Evolutionary conservation across 2,113 vertebrate genomes (phyloP), one percentile per base, ranked within the genome.

Genomic region (Grallaria varia): DNA sequence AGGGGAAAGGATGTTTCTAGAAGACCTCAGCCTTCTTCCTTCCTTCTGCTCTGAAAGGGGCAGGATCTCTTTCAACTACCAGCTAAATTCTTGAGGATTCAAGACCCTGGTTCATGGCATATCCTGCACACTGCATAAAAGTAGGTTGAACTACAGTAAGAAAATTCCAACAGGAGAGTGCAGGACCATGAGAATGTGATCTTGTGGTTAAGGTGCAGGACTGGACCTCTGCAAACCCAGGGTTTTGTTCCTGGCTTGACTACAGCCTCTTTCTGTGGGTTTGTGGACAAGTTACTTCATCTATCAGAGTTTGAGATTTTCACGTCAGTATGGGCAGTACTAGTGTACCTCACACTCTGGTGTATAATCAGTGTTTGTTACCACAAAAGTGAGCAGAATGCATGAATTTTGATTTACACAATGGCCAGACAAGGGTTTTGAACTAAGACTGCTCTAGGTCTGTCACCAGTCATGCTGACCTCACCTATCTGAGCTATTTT

Each of bases 11-110:
- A 91, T 84, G 72, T 91, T 91, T 82, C 90, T 62, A 84, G 84
- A 82, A 91, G 52, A 93, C 73, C 56, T 94, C 33, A 3, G 79
- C 55, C 74, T 76, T 66, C 84, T 97, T 94, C 84, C 79, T 88
- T 95, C 87, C 91, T 96, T 89, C 68, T 84, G 16, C 45, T 78
- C 59, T 93, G 83, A 89, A 92, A 94, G 56, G 55, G 33, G 75
- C 71, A 87, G 62, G 53, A 68, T 81, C 44, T 63, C 80, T 93
- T 94, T 84, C 40, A 82, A 84, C 37, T 78, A 25, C 18, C 7
- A 1, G 1, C 10, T 62, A 59, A 92, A 82, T 78, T 28, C 52
- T 76, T 42, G 66, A 67, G 42, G n/a, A 75, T 62, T 80, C 68
- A 42, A 76, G 55, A 80, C 40, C 40, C 20, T 77, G 44, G 10